These are phyloP conservation scores for Rhagonycha fulva DNA, from an alignment of 2,888 invertebrate genomes.

Conservation along the genomic window DNA sequence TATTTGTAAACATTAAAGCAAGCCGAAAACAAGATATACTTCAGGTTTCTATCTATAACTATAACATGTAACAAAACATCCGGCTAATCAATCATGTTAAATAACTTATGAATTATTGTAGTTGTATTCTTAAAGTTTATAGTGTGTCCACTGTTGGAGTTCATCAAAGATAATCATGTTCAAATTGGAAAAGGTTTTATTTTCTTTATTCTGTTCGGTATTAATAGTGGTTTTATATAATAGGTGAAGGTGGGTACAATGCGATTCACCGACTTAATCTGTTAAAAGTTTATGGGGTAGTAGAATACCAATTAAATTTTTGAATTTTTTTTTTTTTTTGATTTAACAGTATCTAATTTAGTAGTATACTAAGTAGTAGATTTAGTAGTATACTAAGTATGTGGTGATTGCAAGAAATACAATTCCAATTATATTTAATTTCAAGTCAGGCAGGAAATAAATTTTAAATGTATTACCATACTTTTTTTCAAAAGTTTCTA, in stretches of 20 bases:
- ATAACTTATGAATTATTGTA: not conserved
- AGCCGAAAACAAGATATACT: not conserved
- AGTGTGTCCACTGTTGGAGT: not conserved
- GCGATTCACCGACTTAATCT: too few species aligned
- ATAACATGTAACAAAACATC: not conserved
- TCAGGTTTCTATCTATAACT: not conserved
- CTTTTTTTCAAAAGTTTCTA: too few species aligned
- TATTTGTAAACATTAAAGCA: not conserved
- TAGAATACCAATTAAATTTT: too few species aligned
- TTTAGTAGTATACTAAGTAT: too few species aligned
- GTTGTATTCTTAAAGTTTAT: not conserved
- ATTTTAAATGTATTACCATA: too few species aligned
- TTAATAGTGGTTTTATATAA: not conserved
- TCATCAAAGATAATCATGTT: not conserved
- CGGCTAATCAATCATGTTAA: not conserved
- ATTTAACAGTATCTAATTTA: too few species aligned
- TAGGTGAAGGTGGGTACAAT: not conserved
- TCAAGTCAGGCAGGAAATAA: too few species aligned
- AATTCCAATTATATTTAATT: too few species aligned
- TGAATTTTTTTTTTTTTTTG: too few species aligned
- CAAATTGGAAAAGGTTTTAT: not conserved
- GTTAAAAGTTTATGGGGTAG: too few species aligned
- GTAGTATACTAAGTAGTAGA: too few species aligned
- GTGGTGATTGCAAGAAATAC: too few species aligned
- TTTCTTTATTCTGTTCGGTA: not conserved